phyloP scores from a whole-genome alignment of 2,113 vertebrate genomes.

The Campylomormyrus tamandua region DNA sequence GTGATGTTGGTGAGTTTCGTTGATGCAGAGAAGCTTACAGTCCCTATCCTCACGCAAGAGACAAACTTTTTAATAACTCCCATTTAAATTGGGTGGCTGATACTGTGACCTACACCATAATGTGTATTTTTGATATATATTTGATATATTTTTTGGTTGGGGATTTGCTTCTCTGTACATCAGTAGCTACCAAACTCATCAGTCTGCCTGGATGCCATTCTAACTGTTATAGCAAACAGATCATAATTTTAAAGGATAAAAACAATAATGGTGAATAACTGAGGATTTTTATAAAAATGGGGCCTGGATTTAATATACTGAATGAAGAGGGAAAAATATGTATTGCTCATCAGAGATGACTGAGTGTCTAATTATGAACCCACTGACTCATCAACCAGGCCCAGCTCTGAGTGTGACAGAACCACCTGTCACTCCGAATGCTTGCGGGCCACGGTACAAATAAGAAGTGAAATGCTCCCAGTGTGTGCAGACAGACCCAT shows the following conservation, averaged over 20 bases:
- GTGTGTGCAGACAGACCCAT: background rate
- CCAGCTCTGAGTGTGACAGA: background rate
- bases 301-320: background rate
- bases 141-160: background rate
- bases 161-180: background rate
- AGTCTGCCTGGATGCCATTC: background rate
- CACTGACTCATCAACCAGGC: background rate
- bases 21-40: background rate
- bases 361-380: conserved; percentile 12
- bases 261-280: background rate
- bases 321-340: background rate
- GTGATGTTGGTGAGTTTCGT: background rate
- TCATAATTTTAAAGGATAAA: background rate
- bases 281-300: background rate
- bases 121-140: background rate
- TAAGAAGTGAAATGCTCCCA: background rate
- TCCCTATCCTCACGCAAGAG: background rate
- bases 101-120: background rate
- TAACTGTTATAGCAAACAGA: background rate
- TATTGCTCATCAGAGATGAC: background rate
- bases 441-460: background rate
- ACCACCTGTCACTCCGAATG: background rate
- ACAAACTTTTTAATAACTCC: background rate
- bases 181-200: background rate
- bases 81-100: background rate